Base-by-base conservation (phyloP, 2,888 invertebrate genomes). In the Heliconius erato region DNA sequence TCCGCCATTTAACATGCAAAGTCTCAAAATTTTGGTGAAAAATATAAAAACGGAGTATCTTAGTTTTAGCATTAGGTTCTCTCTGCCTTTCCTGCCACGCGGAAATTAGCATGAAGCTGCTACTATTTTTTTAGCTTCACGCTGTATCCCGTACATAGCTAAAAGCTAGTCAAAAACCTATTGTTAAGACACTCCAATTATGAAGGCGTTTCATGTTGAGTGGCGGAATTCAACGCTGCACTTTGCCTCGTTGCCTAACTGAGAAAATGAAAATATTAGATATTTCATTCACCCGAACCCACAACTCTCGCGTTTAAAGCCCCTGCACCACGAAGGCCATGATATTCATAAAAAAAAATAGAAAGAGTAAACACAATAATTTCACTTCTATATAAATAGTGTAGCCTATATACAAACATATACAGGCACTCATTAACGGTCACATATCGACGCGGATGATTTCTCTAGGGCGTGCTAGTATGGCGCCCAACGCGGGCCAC, bases 391-490 rank as follows among this genome's bases (percentile, higher is more conserved):
- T 82, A 79, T 68, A 76, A 79, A 81, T 81, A 83, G 35, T 76
- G 35, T 74, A 67, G 49, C 35, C 77, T 78, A 59, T 76, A 76
- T 79, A 67, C 54, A 40, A 35, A 35, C 35, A 49, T 68, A 74
- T 80, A 63, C 65, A 54, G 85, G 80, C 80, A 83, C 86, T 88
- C 88, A 88, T 88, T 88, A 87, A 85, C 85, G 83, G 87, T 89
- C 90, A 90, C 89, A 93, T 91, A 93, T 92, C 90, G 91, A 89
- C 89, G 85, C 87, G 87, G 86, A 88, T 94, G 93, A 94, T 94
- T 94, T 94, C 93, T 94, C 93, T 89, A 88, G 93, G 94, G 93
- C 91, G 88, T 92, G 89, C 89, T 89, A 54, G 54, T 19, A 92
- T 91, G 90, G 89, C 89, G 89, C 89, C 89, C 87, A 88, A 88